Evolutionary conservation across 2,888 invertebrate species (phyloP).

Genomic region (Calephelis perditalis): DNA sequence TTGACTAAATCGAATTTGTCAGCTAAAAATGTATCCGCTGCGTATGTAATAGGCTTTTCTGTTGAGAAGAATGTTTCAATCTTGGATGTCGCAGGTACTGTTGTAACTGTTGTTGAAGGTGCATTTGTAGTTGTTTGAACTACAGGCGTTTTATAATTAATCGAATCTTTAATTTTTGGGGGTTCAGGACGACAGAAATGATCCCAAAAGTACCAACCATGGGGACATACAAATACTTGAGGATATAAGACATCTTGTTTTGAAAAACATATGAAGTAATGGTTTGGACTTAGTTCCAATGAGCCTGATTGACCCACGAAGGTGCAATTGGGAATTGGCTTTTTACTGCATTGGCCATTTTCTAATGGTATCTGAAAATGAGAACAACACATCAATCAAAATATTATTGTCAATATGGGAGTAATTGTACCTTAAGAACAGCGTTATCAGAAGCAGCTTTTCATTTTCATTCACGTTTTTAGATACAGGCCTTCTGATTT

Average conservation of each 20-base stretch:
- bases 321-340: constrained; percentile 51
- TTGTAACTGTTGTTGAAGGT: constrained; percentile 18
- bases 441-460: no score
- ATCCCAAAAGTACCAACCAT: constrained; percentile 61
- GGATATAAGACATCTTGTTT: constrained; percentile 46
- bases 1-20: constrained; percentile 60
- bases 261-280: constrained; percentile 62
- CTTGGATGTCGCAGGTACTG: constrained; percentile 32
- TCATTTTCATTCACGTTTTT: no score
- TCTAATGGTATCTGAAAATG: constrained; percentile 49
- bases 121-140: constrained; percentile 20
- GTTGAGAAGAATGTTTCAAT: constrained; percentile 57
- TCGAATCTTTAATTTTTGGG: constrained; percentile 23
- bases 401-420: neutral
- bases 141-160: constrained; percentile 9
- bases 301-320: constrained; percentile 52
- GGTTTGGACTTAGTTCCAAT: constrained; percentile 48
- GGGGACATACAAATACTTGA: constrained; percentile 65
- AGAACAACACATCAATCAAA: neutral
- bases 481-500: no score
- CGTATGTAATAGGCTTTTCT: constrained; percentile 47
- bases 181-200: constrained; percentile 55
- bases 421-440: no score
- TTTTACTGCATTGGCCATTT: constrained; percentile 54
- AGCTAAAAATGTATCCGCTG: constrained; percentile 62